Conservation (phyloP, 2,113 vertebrate species). For the Rhabdomys dilectus region DNA sequence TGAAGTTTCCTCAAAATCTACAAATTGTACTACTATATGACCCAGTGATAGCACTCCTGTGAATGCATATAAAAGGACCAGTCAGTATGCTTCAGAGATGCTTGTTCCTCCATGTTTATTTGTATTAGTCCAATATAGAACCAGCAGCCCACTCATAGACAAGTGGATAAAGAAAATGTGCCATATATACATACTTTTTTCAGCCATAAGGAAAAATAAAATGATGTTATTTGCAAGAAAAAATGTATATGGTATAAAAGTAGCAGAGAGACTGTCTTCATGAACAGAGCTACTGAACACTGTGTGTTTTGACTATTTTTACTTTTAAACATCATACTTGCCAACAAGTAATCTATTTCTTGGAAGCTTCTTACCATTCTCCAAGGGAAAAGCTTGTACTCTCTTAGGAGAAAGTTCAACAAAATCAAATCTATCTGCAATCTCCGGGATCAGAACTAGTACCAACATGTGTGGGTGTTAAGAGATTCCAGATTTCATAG, state of each 20-base stretch:
- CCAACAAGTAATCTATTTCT: not conserved
- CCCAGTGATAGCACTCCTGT: not conserved
- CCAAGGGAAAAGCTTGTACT: conserved; percentile 19
- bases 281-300: not conserved
- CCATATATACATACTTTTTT: not conserved
- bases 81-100: not conserved
- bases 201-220: not conserved
- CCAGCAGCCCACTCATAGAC: not conserved
- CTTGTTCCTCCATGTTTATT: not conserved
- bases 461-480: not conserved
- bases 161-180: not conserved
- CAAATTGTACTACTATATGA: no score
- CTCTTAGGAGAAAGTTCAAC: conserved; percentile 10
- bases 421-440: not conserved
- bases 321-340: conserved; percentile 1
- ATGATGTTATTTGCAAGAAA: not conserved
- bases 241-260: not conserved
- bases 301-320: conserved; percentile 24
- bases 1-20: not conserved
- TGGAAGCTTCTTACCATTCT: not conserved
- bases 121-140: not conserved
- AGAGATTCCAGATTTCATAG: not conserved
- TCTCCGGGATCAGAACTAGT: not conserved
- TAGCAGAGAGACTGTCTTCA: not conserved
- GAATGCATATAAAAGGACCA: not conserved